These are phyloP conservation scores for Pteropus alecto DNA, from an alignment of 2,113 vertebrate species.

Conservation along the genomic window DNA sequence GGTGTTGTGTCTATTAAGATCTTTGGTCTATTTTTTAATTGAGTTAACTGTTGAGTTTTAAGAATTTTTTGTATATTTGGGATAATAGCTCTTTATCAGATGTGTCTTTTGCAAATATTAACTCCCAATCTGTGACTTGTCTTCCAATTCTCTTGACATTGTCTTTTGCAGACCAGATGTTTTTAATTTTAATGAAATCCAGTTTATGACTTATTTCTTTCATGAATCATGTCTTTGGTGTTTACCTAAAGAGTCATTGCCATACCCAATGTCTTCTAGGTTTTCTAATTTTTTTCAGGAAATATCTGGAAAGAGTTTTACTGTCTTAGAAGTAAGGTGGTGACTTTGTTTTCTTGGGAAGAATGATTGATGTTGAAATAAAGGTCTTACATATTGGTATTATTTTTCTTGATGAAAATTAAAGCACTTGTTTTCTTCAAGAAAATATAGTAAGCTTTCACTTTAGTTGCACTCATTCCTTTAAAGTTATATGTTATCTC, in stretches of 20 bases:
- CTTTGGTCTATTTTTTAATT: background rate
- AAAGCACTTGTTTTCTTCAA: background rate
- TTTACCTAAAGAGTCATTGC: background rate
- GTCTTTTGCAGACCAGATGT: background rate
- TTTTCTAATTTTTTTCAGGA: background rate
- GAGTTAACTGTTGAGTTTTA: background rate
- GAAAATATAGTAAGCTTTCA: background rate
- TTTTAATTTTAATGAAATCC: background rate
- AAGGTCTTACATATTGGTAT: background rate
- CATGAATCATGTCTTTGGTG: background rate
- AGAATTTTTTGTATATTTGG: background rate
- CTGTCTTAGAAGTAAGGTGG: background rate
- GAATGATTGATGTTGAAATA: background rate
- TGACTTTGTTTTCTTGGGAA: background rate
- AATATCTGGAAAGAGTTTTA: background rate
- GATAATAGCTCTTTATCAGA: background rate
- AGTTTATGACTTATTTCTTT: background rate
- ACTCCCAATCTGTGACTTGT: background rate
- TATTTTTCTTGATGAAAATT: background rate
- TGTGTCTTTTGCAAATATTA: background rate
- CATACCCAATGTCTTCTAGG: background rate
- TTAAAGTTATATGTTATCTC: background rate
- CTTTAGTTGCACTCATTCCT: background rate
- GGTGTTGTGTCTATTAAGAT: background rate
- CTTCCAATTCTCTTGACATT: background rate